Evolutionary conservation across 2,113 vertebrate species (phyloP), one percentile per base, ranked within the genome.

Genomic region (Indicator indicator): DNA sequence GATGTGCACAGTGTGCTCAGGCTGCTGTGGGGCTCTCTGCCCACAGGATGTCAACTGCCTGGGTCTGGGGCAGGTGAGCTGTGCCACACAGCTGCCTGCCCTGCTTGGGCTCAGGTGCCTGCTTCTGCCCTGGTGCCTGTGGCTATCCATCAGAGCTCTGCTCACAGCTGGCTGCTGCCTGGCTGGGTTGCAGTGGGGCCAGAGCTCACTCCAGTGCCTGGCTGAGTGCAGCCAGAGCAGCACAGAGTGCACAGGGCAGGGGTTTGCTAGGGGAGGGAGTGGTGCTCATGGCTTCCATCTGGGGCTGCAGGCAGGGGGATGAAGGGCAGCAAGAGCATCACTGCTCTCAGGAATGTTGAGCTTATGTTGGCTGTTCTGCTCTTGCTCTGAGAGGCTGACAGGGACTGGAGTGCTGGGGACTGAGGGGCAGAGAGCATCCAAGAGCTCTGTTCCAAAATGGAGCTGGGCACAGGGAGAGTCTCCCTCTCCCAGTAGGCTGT

Each of bases 201-300:
- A 82, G 60, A 88, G 62, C 33, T 78, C 32, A 42, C 54, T 75
- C 26, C 3, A 42, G 67, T 68, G 33, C 32, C 62, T 60, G 65
- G 33, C 38, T 71, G 78, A 93, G 74, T 44, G 69, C 14, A 75
- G 50, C 20, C 85, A 74, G 55, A 73, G 16, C 8, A 67, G 59
- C 56, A 70, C 79, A 88, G 46, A 85, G 12, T 62, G 68, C 88
- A 74, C 68, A 20, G 68, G 83, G 40, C 74, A 86, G 48, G 44
- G 12, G 38, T 72, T 96, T 95, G 90, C 88, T 95, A 91, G 88
- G 64, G 63, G 59, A 96, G 60, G 76, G 81, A 88, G 69, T 79
- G 80, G 56, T 83, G 70, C 67, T 75, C 78, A 88, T 62, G 16
- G 67, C 11, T 76, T 95, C 87, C 92, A 96, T 95, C 92, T 96